Conservation (phyloP, 35 echinoderm and acorn worm genomes). For the Antedon bifida region DNA sequence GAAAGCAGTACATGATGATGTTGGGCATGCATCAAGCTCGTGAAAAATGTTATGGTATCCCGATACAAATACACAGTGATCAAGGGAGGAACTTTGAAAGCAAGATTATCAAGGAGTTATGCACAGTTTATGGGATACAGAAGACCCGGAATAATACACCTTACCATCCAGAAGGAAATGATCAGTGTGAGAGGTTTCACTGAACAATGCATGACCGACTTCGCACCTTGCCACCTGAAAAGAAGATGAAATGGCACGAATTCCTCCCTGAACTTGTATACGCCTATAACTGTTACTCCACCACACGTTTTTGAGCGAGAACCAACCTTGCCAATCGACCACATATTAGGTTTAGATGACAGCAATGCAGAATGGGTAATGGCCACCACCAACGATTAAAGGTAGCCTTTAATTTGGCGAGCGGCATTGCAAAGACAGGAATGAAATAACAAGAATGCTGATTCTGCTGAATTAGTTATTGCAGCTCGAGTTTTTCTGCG, state of each 20-base stretch:
- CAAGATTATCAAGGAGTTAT: conserved; percentile 5
- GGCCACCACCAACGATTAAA: conserved; percentile 37
- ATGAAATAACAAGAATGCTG: conserved; percentile 12
- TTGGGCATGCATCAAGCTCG: neutral
- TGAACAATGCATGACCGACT: conserved; percentile 36
- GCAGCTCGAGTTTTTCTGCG: neutral
- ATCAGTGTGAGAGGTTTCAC: conserved; percentile 43
- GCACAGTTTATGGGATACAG: neutral
- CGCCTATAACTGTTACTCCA: conserved; percentile 47
- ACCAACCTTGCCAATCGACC: conserved; percentile 44
- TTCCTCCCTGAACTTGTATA: conserved; percentile 52
- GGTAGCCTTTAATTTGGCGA: conserved; percentile 30
- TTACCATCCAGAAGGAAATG: conserved; percentile 44
- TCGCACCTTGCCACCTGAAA: conserved; percentile 16
- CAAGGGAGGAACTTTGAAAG: conserved; percentile 23
- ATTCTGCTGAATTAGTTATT: conserved; percentile 22
- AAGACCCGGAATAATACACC: conserved; percentile 34
- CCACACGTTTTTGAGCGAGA: conserved; percentile 59
- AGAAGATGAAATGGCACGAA: conserved; percentile 48
- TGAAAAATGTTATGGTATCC: conserved; percentile 14
- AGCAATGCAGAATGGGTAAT: conserved; percentile 8
- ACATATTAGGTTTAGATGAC: conserved; percentile 12
- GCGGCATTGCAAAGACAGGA: conserved; percentile 19
- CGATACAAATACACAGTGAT: conserved; percentile 8
- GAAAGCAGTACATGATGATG: neutral